These are phyloP conservation scores for Toxonevra muliebris DNA, from an alignment of 2,888 invertebrate species.

Conservation along the genomic window DNA sequence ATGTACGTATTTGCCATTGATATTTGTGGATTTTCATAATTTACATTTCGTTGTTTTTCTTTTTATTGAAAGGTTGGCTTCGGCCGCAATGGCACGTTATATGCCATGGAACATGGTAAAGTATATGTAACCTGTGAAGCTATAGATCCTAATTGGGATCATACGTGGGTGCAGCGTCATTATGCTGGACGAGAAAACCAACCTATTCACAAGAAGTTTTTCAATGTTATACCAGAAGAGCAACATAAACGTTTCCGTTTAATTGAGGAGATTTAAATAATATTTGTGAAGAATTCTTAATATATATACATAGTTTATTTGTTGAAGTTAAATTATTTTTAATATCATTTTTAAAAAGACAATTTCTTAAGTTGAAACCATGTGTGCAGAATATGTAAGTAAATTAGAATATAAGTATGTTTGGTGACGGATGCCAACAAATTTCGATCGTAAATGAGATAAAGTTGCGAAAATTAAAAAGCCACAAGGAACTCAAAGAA, in stretches of 20 bases:
- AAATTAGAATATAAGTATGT: no score
- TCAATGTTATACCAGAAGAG: slow-evolving; percentile 80
- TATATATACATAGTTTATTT: no score
- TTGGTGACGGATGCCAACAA: no score
- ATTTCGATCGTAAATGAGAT: no score
- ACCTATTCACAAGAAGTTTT: slow-evolving; percentile 84
- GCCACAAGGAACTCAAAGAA: no score
- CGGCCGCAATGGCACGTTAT: slow-evolving; percentile 80
- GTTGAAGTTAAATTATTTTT: not conserved
- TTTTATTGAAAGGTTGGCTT: slow-evolving; percentile 76
- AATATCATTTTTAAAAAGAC: no score
- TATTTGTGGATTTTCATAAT: not conserved
- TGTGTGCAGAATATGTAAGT: no score
- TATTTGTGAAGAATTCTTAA: not conserved
- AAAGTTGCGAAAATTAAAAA: no score
- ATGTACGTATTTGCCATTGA: slow-evolving; percentile 67
- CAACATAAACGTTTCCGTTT: slow-evolving; percentile 83
- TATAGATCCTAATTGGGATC: slow-evolving; percentile 80
- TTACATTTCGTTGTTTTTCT: not conserved
- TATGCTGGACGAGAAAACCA: slow-evolving; percentile 73
- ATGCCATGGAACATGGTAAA: slow-evolving; percentile 80
- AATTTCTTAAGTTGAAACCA: no score
- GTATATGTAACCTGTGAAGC: slow-evolving; percentile 86
- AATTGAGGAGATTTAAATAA: slow-evolving; percentile 73
- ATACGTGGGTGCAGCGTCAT: slow-evolving; percentile 75